Evolutionary conservation across 1,140 invertebrate species (phyloP).

Genomic region (Arctopsyche grandis): DNA sequence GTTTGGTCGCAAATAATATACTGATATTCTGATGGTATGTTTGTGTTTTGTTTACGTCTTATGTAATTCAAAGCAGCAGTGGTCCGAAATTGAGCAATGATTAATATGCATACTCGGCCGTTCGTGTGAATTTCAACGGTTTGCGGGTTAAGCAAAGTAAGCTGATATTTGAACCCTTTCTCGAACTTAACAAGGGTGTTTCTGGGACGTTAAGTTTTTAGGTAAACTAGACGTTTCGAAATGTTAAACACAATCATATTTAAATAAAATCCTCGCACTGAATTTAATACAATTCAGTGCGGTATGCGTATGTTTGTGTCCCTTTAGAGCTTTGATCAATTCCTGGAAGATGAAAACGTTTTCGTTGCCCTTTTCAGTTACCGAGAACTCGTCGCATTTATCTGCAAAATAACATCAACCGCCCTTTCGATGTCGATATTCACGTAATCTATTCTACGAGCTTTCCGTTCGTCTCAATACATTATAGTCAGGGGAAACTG

Average conservation of each 20-base stretch:
- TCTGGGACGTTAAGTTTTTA: constrained; percentile 24
- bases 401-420: constrained; percentile 27
- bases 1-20: not conserved
- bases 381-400: constrained; percentile 25
- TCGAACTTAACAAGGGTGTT: constrained; percentile 13
- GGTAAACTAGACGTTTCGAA: not conserved
- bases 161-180: not conserved
- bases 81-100: constrained; percentile 5
- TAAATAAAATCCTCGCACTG: not conserved
- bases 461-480: not conserved
- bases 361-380: not conserved
- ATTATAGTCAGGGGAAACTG: not conserved
- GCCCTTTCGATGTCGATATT: constrained; percentile 24
- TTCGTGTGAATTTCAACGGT: not conserved
- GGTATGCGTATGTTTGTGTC: not conserved
- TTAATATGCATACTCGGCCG: not conserved
- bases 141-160: constrained; percentile 22
- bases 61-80: not conserved
- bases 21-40: too few species aligned
- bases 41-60: too few species aligned
- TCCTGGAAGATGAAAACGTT: not conserved
- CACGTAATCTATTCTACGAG: constrained; percentile 12
- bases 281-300: not conserved
- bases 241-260: not conserved
- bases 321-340: not conserved